A percentile compares a stretch with the other conserved stretches of the same genome.
These are phyloP conservation scores for Sinocyclocheilus rhinocerous DNA, from an alignment of 2,113 vertebrate genomes.

Conservation along the genomic window DNA sequence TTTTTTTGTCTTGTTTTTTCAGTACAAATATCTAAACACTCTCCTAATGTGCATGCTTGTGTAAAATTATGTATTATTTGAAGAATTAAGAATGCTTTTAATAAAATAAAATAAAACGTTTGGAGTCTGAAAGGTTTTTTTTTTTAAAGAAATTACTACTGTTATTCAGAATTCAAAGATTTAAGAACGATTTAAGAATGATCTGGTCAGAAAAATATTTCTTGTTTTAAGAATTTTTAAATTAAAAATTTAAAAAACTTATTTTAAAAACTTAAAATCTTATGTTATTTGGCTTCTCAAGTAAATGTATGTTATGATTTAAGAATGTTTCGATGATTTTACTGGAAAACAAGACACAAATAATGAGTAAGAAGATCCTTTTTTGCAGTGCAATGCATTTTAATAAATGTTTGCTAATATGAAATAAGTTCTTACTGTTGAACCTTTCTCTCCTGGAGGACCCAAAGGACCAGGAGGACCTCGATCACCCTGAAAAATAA, in stretches of 20 bases:
- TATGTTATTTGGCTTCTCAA: not conserved
- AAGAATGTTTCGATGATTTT: not conserved
- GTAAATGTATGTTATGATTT: not conserved
- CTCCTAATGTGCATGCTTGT: no score
- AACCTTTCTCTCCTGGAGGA: conserved; percentile 88
- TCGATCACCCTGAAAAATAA: conserved; percentile 85
- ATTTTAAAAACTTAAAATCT: no score
- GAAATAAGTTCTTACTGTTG: conserved; percentile 78
- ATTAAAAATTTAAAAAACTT: no score
- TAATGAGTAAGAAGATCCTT: not conserved
- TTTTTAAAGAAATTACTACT: no score
- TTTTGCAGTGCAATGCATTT: not conserved
- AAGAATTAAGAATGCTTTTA: no score
- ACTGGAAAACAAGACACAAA: not conserved
- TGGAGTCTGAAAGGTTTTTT: no score
- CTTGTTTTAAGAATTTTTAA: no score
- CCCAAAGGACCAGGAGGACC: conserved; percentile 89
- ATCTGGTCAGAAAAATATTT: not conserved
- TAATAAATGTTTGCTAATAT: not conserved
- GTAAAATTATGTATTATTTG: no score
- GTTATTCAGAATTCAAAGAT: no score
- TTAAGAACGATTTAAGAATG: no score
- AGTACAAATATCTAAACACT: not conserved
- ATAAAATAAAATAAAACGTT: no score
- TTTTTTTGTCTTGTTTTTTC: not conserved